These are phyloP conservation scores for Tetragonula carbonaria DNA, from an alignment of 2,888 invertebrate species.

Conservation along the genomic window DNA sequence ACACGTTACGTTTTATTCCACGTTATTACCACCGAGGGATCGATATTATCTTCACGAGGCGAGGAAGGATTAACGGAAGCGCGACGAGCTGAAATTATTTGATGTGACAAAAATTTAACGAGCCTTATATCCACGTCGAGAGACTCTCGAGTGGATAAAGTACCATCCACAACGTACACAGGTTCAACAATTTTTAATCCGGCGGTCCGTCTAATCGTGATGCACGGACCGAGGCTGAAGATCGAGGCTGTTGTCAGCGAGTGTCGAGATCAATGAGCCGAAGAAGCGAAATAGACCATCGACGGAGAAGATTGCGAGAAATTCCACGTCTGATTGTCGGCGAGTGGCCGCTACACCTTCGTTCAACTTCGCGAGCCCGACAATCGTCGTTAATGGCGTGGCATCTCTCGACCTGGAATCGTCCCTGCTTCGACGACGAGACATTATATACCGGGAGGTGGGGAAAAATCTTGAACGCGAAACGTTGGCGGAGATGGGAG, in stretches of 20 bases:
- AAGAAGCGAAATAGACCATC: constrained; percentile 35
- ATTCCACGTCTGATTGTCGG: constrained; percentile 50
- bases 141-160: neutral
- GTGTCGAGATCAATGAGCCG: constrained; percentile 45
- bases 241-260: neutral
- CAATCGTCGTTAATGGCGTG: constrained; percentile 60
- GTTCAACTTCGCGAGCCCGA: constrained; percentile 26
- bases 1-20: neutral
- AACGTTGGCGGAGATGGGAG: neutral
- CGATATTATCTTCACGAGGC: neutral
- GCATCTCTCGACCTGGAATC: constrained; percentile 61
- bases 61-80: neutral
- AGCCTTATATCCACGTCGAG: neutral
- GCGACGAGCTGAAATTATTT: constrained; percentile 7
- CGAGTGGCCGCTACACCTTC: constrained; percentile 35
- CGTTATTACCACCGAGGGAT: neutral
- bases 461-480: constrained; percentile 28
- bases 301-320: constrained; percentile 39
- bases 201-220: constrained; percentile 30
- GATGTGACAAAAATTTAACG: constrained; percentile 24
- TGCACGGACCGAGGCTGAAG: constrained; percentile 3
- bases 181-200: constrained; percentile 18
- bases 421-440: neutral
- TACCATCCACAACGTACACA: neutral
- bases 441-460: constrained; percentile 2